Evolutionary conservation across 2,797 vertebrate species (phyloP).

Genomic region (Melopsittacus undulatus): DNA sequence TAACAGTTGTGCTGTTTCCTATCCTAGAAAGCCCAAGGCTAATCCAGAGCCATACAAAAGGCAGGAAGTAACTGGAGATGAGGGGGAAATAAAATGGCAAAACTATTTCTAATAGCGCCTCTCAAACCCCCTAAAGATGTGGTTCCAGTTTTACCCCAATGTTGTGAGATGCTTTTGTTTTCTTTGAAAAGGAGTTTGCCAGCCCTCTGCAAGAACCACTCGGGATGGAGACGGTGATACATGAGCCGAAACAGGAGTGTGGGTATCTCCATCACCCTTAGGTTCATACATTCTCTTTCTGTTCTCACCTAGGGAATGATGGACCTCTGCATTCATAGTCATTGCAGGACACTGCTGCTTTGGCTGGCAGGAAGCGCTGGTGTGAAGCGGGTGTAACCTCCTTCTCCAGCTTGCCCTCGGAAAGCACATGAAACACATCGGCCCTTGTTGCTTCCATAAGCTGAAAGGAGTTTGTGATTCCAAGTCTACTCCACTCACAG

Average conservation of each 20-base stretch:
- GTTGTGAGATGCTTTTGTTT: neutral
- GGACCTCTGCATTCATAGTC: neutral
- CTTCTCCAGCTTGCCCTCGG: neutral
- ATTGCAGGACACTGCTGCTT: neutral
- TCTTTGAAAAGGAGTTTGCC: neutral
- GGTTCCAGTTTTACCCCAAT: neutral
- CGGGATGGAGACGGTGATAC: neutral
- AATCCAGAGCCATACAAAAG: neutral
- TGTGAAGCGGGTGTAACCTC: neutral
- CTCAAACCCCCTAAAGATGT: neutral
- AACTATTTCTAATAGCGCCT: neutral
- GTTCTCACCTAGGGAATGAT: neutral
- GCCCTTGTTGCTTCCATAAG: constrained; percentile 30
- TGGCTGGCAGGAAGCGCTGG: neutral
- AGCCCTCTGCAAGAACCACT: neutral
- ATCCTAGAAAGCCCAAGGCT: neutral
- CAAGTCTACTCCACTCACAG: constrained; percentile 4
- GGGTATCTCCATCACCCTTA: neutral
- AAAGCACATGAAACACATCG: constrained; percentile 3
- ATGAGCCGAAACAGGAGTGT: neutral
- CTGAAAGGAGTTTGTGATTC: constrained; percentile 34
- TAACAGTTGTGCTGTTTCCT: neutral
- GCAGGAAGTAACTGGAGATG: neutral
- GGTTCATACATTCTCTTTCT: neutral
- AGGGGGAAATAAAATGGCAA: neutral